Conservation (phyloP, 2,797 vertebrate species). For the Cirrhinus molitorella region DNA sequence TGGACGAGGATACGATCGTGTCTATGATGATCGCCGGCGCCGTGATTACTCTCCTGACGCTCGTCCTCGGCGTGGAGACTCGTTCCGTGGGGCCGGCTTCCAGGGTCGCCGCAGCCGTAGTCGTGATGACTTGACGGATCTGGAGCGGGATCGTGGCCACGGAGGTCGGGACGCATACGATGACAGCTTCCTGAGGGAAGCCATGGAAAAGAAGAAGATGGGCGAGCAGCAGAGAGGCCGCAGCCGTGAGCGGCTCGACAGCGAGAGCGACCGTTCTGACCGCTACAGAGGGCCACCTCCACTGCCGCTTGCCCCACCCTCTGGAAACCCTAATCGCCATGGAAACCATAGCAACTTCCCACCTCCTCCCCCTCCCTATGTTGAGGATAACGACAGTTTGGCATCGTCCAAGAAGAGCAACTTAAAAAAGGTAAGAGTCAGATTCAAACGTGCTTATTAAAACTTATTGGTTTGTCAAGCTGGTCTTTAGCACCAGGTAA, state of each 20-base stretch:
- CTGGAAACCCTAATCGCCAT: constrained; percentile 72
- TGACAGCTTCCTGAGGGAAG: constrained; percentile 84
- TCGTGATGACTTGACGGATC: constrained; percentile 85
- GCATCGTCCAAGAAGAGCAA: constrained; percentile 84
- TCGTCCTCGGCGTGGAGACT: constrained; percentile 60
- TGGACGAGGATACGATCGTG: constrained; percentile 67
- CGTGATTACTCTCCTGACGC: constrained; percentile 77
- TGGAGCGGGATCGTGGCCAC: constrained; percentile 70
- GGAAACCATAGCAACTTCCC: constrained; percentile 59
- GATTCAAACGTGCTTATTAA: background rate
- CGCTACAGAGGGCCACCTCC: constrained; percentile 73
- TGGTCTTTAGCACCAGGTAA: background rate
- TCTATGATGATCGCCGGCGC: constrained; percentile 69
- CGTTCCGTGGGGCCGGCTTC: constrained; percentile 63
- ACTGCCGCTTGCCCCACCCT: constrained; percentile 73
- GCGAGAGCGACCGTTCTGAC: constrained; percentile 72
- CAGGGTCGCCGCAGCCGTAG: constrained; percentile 82
- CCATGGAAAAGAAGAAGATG: constrained; percentile 83
- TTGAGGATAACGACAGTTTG: constrained; percentile 83
- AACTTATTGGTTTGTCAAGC: background rate
- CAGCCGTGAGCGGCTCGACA: constrained; percentile 80
- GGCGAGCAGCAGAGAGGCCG: constrained; percentile 78
- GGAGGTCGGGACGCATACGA: constrained; percentile 77
- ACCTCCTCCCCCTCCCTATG: constrained; percentile 68
- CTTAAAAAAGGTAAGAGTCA: constrained; percentile 81